phyloP scores from a whole-genome alignment of 2,113 vertebrate species.

The Elaphurus davidianus region DNA sequence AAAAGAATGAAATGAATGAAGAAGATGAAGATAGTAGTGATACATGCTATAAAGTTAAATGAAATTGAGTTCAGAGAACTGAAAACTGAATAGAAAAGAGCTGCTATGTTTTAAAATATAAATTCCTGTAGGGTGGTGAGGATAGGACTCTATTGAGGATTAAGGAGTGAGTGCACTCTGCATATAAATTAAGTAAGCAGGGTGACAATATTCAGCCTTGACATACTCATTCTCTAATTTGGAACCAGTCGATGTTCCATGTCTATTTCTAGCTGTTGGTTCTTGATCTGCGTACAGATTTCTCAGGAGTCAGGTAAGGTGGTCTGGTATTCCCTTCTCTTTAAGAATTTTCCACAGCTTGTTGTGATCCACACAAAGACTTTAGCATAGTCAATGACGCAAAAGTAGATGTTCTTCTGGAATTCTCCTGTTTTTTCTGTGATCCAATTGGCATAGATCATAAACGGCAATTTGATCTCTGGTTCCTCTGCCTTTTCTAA shows the following conservation, averaged over 20 bases:
- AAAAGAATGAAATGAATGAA: not conserved
- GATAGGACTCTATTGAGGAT: not conserved
- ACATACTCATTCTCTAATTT: not conserved
- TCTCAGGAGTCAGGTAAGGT: not conserved
- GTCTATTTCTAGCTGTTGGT: not conserved
- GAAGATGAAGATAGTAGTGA: not conserved
- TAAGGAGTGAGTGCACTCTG: not conserved
- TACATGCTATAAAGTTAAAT: not conserved
- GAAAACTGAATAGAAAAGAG: not conserved
- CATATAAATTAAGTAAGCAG: not conserved
- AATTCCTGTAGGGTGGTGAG: not conserved
- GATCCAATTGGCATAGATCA: not conserved
- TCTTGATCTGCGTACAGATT: not conserved
- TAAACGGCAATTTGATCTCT: not conserved
- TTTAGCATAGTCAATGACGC: not conserved
- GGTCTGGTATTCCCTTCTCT: not conserved
- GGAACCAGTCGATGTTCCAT: not conserved
- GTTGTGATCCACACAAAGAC: not conserved
- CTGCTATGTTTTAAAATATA: not conserved
- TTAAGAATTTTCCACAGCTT: not conserved
- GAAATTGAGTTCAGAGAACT: not conserved
- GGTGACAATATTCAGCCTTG: not conserved
- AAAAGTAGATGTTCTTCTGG: not conserved
- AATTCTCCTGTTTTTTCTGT: not conserved
- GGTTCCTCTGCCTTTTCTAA: not conserved